Evolutionary conservation across 2,888 invertebrate genomes (phyloP), one percentile per base, ranked within the genome.

Genomic region (Dolichopus griseipennis): DNA sequence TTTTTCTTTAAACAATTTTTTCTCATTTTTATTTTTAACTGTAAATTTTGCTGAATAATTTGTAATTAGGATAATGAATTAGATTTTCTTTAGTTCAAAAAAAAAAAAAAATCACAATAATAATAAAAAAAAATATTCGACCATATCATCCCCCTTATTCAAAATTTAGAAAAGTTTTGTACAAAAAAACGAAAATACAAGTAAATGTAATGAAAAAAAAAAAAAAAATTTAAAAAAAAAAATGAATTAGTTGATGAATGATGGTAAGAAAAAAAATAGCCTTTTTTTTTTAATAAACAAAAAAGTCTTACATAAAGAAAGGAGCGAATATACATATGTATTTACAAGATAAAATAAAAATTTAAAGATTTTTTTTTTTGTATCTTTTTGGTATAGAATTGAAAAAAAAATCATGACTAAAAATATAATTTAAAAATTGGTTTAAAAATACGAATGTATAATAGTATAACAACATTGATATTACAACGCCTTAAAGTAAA

Each of bases 1-100:
- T 52, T 18, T 52, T 52, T 2, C 15, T 18, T 52, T 18, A 18
- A 18, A 52, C 6, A 52, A n/a, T 52, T 52, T 18, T 52, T 52
- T 18, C 18, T 52, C 6, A 52, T 18, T 52, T 52, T 52, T 7
- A 4, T n/a, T 52, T 52, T 52, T 52, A 3, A 15, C 52, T 18
- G 15, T 12, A 52, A 52, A 12, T 52, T 52, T 52, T 52, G 52
- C 52, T 52, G 52, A 52, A 52, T 52, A 52, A 52, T 52, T 52
- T 52, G 52, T 52, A 52, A 52, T 52, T 52, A 52, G 52, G 52
- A 52, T 52, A 52, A 52, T 52, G 52, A 52, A 52, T 52, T 52
- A 52, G 18, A 52, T 52, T 52, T 52, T 52, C 52, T 52, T 52
- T 18, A 52, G 15, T 52, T n/a, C 2, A 52, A 52, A 52, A 52